These are phyloP conservation scores for Phyllotreta cruciferae DNA, from an alignment of 2,888 invertebrate species.

Conservation along the genomic window DNA sequence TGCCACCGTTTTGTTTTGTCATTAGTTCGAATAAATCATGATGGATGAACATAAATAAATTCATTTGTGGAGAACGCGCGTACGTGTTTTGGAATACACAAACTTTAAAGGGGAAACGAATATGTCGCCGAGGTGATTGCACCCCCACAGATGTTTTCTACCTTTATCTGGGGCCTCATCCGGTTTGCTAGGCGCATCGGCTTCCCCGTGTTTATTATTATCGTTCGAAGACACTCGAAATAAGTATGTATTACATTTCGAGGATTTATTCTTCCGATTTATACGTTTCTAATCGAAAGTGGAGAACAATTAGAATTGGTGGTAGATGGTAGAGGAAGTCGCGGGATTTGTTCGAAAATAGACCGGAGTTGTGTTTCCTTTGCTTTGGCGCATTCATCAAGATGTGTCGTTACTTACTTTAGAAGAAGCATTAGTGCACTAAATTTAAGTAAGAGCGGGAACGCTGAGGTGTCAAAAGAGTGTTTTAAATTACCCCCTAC, in stretches of 20 bases:
- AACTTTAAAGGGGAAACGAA: constrained; percentile 4
- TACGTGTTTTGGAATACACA: not conserved
- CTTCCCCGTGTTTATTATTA: constrained; percentile 28
- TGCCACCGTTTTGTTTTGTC: no score
- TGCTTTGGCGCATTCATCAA: constrained; percentile 13
- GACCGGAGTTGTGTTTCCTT: constrained; percentile 19
- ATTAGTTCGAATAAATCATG: no score
- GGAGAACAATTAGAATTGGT: constrained; percentile 23
- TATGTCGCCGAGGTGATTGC: constrained; percentile 25
- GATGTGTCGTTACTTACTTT: constrained; percentile 9
- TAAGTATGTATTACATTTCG: constrained; percentile 10
- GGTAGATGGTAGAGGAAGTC: constrained; percentile 28
- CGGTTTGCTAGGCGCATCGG: constrained; percentile 32
- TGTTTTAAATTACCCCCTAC: constrained; percentile 9
- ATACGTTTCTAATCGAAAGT: constrained; percentile 14
- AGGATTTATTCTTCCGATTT: constrained; percentile 19
- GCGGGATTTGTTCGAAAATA: constrained; percentile 13
- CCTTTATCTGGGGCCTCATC: constrained; percentile 41
- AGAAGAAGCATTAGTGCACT: constrained; percentile 6
- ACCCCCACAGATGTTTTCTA: constrained; percentile 46
- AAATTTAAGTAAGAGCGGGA: constrained; percentile 3
- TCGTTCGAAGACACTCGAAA: constrained; percentile 12
- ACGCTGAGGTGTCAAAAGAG: constrained; percentile 2
- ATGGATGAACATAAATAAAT: no score
- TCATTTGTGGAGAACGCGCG: no score